Conservation (phyloP, 2,113 vertebrate species). For the Ploceus nigricollis region DNA sequence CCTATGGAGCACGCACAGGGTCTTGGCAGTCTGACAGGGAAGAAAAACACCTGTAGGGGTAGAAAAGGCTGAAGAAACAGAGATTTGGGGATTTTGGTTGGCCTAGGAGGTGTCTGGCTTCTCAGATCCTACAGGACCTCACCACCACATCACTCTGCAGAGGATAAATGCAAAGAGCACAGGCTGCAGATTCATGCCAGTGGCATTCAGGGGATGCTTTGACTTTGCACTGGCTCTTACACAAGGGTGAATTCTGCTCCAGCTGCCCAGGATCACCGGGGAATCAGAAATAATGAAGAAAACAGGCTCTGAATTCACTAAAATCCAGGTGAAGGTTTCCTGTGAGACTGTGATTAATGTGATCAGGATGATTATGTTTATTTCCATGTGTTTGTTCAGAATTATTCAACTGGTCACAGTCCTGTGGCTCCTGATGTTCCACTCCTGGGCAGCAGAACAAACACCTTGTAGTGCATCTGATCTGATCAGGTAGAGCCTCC, state of each 20-base stretch:
- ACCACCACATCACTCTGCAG: not conserved
- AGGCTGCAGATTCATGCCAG: not conserved
- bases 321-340: constrained; percentile 2
- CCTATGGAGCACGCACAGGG: not conserved
- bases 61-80: not conserved
- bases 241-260: not conserved
- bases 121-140: not conserved
- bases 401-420: constrained; percentile 5
- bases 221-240: not conserved
- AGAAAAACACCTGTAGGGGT: not conserved
- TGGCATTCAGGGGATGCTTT: not conserved
- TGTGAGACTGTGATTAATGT: not conserved
- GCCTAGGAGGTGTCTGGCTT: not conserved
- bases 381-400: constrained; percentile 23
- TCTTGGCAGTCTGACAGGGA: not conserved
- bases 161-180: not conserved
- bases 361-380: constrained; percentile 21
- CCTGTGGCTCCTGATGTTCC: constrained; percentile 14
- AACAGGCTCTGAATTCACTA: not conserved
- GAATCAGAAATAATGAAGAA: not conserved
- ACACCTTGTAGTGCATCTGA: not conserved
- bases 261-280: not conserved
- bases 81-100: not conserved
- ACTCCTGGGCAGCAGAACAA: constrained; percentile 35
- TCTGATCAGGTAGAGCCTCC: not conserved